These are phyloP conservation scores for Coelopa pilipes DNA, from an alignment of 2,888 invertebrate species.

Conservation along the genomic window DNA sequence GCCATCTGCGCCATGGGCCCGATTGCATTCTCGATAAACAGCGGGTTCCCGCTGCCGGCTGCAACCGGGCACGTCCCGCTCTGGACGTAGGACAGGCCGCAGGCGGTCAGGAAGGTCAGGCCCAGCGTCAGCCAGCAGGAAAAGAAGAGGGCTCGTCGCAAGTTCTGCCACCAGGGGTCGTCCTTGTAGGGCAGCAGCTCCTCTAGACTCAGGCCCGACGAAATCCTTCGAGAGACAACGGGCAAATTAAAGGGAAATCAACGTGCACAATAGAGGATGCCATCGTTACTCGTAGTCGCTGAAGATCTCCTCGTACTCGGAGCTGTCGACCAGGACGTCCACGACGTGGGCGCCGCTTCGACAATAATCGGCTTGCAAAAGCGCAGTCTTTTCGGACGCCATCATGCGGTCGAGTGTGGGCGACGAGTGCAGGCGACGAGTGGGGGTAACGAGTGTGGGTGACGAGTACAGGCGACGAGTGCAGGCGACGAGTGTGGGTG, in stretches of 20 bases:
- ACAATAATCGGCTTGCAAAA: constrained; percentile 45
- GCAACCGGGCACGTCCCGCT: constrained; percentile 15
- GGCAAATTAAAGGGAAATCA: constrained; percentile 45
- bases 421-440: no score
- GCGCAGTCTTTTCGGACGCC: constrained; percentile 55
- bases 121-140: constrained; percentile 69
- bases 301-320: constrained; percentile 55
- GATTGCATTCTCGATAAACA: background rate
- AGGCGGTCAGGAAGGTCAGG: constrained; percentile 67
- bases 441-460: no score
- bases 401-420: no score
- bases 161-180: constrained; percentile 69
- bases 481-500: no score
- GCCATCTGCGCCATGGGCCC: background rate
- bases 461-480: no score
- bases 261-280: no score
- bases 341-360: constrained; percentile 51
- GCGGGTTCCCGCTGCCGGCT: background rate
- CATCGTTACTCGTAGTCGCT: constrained; percentile 56
- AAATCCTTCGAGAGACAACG: constrained; percentile 47
- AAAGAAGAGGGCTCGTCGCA: constrained; percentile 67
- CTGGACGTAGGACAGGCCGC: constrained; percentile 61
- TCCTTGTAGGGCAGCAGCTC: constrained; percentile 68
- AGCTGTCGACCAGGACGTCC: constrained; percentile 51
- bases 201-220: constrained; percentile 66